Conservation (phyloP, 2,113 vertebrate genomes). For the Gopherus evgoodei region DNA sequence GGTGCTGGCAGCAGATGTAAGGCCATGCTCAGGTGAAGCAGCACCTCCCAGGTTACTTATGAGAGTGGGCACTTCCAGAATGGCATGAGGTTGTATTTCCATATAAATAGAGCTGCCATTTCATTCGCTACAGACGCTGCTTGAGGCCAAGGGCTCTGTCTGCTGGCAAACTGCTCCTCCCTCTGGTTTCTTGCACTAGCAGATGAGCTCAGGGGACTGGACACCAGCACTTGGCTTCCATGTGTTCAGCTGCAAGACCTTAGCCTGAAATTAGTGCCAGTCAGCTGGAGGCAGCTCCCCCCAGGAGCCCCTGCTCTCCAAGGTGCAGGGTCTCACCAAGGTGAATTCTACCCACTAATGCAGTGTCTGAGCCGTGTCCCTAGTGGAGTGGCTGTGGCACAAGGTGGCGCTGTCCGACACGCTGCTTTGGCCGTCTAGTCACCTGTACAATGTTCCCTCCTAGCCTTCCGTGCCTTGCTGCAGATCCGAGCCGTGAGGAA, state of each 20-base stretch:
- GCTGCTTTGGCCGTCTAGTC: neutral
- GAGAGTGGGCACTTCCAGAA: neutral
- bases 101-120: neutral
- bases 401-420: neutral
- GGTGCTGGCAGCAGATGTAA: neutral
- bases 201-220: fast-evolving
- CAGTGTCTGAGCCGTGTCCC: fast-evolving
- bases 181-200: neutral
- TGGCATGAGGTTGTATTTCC: neutral
- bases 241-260: fast-evolving
- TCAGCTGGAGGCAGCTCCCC: neutral
- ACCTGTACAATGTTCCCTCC: conserved; percentile 14
- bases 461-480: conserved; percentile 96
- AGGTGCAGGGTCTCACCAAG: fast-evolving
- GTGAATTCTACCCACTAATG: fast-evolving
- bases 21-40: neutral
- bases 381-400: neutral
- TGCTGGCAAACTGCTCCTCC: neutral
- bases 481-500: conserved; percentile 98
- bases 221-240: fast-evolving
- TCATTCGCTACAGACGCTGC: neutral
- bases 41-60: neutral
- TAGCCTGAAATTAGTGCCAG: neutral
- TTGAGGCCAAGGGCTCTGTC: fast-evolving
- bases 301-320: fast-evolving